Evolutionary conservation across 2,888 invertebrate genomes (phyloP), one percentile per base, ranked within the genome.

Genomic region (Troglohyphantes excavatus): DNA sequence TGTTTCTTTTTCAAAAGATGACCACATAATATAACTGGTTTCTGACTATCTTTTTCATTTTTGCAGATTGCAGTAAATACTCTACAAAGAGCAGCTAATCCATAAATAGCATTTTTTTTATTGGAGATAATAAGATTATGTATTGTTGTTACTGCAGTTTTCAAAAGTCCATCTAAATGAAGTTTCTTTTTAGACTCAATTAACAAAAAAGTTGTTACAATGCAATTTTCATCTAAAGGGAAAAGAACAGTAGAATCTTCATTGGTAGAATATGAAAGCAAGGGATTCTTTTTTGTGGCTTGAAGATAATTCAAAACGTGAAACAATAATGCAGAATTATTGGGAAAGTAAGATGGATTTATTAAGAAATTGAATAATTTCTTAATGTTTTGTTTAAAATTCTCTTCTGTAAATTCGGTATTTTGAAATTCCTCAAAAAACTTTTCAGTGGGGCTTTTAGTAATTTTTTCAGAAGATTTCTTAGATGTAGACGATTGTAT

Each of bases 61-160:
- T 72, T 82, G 61, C 82, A 82, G 23, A 82, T 63, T 59, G 46
- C 70, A 11, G 82, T 72, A 29, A 72, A 39, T 13, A 82, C 43
- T 39, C 82, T 59, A 19, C 82, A 82, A 7, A 82, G 5, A 6
- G 70, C 59, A 11, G 68, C 23, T 13, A 72, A 13, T 26, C 70
- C 39, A 53, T 53, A 72, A 39, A 82, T 13, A 39, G 13, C 26
- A 7, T 59, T 21, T 11, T 33, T 39, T 53, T 59, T 72, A 5
- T 82, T 72, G 19, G 53, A 26, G n/a, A 81, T 19, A 21, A 81
- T 53, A 17, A 81, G 2, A 19, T 68, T 1, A 59, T 67, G 27
- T 5, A 81, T 21, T 13, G 29, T 29, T 2, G 3, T 27, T 68
- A 81, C 23, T 29, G 46, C 53, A 68, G 29, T 17, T 29, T 5